Percentiles rank a stretch among this genome's conserved stretches.
Conservation (phyloP, 2,113 vertebrate genomes). For the Phyllopteryx taeniolatus region DNA sequence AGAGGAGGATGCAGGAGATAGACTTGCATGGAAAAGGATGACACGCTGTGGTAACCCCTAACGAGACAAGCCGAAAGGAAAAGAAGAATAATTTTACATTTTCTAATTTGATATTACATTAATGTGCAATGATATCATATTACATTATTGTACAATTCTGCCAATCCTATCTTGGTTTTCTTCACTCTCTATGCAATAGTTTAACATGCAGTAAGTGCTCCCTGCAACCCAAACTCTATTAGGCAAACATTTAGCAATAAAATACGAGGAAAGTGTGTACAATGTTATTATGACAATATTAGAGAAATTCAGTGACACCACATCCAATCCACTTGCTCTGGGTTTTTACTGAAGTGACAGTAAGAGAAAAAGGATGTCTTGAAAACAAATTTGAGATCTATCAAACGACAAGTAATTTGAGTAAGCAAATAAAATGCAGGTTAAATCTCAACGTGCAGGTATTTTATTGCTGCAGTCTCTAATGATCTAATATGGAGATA, state of each 20-base stretch:
- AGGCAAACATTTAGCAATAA: not conserved
- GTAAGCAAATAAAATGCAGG: not conserved
- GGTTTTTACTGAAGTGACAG: not conserved
- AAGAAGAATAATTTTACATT: no score
- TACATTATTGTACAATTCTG: no score
- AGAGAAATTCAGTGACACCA: not conserved
- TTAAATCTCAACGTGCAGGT: not conserved
- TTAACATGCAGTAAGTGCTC: not conserved
- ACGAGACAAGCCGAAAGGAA: no score
- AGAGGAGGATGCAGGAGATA: no score
- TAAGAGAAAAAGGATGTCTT: not conserved
- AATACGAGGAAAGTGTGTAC: not conserved
- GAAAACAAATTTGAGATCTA: not conserved
- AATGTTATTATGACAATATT: not conserved
- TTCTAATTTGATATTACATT: no score
- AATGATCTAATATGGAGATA: slow-evolving; percentile 4
- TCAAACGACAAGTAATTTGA: not conserved
- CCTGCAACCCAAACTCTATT: not conserved
- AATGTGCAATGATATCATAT: no score
- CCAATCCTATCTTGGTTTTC: not conserved
- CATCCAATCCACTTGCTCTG: not conserved
- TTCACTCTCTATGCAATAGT: not conserved
- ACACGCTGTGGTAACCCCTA: no score
- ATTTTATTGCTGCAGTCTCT: not conserved
- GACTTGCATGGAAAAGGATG: no score